Percentiles rank a stretch among this genome's conserved stretches.
Evolutionary conservation across 2,888 invertebrate genomes (phyloP).

Genomic region (Portevinia maculata): DNA sequence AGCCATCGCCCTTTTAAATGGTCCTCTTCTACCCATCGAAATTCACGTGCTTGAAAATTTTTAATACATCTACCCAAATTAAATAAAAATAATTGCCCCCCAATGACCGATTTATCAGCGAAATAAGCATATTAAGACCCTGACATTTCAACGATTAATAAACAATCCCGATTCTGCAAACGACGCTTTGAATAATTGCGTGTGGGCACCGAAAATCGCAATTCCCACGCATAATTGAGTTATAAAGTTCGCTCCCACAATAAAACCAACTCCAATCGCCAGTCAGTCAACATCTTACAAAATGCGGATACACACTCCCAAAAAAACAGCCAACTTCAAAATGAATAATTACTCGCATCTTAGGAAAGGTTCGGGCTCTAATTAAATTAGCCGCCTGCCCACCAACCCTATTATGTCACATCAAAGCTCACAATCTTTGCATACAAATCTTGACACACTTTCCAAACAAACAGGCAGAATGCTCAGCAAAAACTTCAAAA

Average conservation of each 20-base stretch:
- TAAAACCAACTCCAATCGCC: constrained; percentile 12
- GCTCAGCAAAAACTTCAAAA: constrained; percentile 7
- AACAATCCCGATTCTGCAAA: neutral
- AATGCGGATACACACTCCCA: constrained; percentile 31
- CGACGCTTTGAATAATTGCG: neutral
- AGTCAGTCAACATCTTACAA: constrained; percentile 24
- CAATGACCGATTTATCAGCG: no score
- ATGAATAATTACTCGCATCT: neutral
- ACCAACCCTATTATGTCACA: constrained; percentile 44
- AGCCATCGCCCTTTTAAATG: no score
- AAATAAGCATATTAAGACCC: no score
- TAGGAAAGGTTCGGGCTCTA: constrained; percentile 33
- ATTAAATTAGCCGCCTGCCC: constrained; percentile 28
- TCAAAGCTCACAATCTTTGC: constrained; percentile 41
- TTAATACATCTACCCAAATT: no score
- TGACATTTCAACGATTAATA: no score
- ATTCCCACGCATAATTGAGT: neutral
- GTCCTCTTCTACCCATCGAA: no score
- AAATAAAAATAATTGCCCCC: no score
- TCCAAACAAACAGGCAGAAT: constrained; percentile 23
- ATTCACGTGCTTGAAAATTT: no score
- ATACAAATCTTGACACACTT: constrained; percentile 68
- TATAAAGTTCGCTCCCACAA: neutral
- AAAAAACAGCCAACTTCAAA: constrained; percentile 7
- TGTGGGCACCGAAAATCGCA: neutral